Base-by-base conservation (phyloP, 2,888 invertebrate species). In the Pyrrhia umbra region DNA sequence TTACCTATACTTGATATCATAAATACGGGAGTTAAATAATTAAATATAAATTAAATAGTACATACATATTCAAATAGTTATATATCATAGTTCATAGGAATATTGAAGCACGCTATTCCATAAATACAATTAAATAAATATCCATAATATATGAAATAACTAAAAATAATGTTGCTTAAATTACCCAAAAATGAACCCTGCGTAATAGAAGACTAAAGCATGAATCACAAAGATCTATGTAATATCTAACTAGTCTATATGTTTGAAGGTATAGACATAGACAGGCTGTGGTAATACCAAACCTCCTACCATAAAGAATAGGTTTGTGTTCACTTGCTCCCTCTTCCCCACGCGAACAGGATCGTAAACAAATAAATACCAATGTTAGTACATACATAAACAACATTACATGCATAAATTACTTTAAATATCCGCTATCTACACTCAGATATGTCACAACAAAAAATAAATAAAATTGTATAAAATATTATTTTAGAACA, bases 261-360 rank as follows among this genome's bases (percentile, higher is more conserved):
- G 57, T 51, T 60, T 75, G 74, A 84, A 85, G 80, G 79, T 80
- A 85, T 69, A 77, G 75, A 75, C 75, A 86, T 75, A 85, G 76
- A 87, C 75, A 88, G 79, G 80, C 58, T 85, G 70, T n/a, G n/a
- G 81, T 84, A 89, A 88, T 88, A 80, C 84, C 84, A 92, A 93
- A 90, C 89, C 87, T 93, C 95, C 92, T 95, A 95, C 95, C 95
- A 95, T 94, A 88, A 89, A 92, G 80, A 89, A 80, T 86, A 91
- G 87, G 88, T 90, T 92, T 85, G 90, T 82, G 90, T 91, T 93
- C 87, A 84, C 92, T 91, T 94, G 95, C 89, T 95, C 95, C 91
- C 94, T 90, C 95, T 95, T 86, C 84, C 82, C 88, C 86, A 82
- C 87, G 86, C 85, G 87, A 85, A 87, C 92, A 89, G 92, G 92